These are phyloP conservation scores for Decapterus maruadsi DNA, from an alignment of 2,797 vertebrate species.

Conservation along the genomic window DNA sequence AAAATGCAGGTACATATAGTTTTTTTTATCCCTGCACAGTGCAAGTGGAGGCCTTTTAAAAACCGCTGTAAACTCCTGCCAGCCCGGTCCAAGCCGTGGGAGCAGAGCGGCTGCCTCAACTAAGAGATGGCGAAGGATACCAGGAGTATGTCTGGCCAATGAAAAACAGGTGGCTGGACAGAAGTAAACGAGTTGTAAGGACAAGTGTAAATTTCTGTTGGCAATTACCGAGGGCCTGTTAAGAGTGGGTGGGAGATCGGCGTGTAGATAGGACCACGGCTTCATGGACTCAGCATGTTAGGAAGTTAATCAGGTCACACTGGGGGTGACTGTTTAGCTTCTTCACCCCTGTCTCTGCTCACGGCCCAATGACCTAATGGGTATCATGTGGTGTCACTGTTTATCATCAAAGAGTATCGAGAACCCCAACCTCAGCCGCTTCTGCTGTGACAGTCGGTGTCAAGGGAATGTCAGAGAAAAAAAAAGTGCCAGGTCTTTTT, in stretches of 20 bases:
- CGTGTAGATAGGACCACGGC: slow-evolving; percentile 18
- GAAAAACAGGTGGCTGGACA: slow-evolving; percentile 74
- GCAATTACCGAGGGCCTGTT: slow-evolving; percentile 52
- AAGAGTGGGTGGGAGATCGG: slow-evolving; percentile 32
- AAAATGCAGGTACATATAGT: slow-evolving; percentile 27
- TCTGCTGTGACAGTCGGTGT: slow-evolving; percentile 63
- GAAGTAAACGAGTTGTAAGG: slow-evolving; percentile 64
- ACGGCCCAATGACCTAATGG: slow-evolving; percentile 27
- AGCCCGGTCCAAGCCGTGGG: slow-evolving; percentile 45
- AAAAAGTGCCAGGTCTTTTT: slow-evolving; percentile 49
- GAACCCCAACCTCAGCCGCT: slow-evolving; percentile 22
- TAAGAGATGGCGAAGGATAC: slow-evolving; percentile 66
- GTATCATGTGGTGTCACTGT: slow-evolving; percentile 43
- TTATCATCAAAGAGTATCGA: slow-evolving; percentile 50
- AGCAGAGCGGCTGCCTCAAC: slow-evolving; percentile 54
- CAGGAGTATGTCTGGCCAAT: slow-evolving; percentile 68
- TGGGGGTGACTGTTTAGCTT: slow-evolving; percentile 23
- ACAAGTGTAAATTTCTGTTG: slow-evolving; percentile 69
- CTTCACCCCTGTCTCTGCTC: slow-evolving; percentile 26
- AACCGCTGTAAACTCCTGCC: slow-evolving; percentile 53
- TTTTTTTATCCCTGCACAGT: slow-evolving; percentile 47
- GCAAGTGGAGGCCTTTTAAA: slow-evolving; percentile 52
- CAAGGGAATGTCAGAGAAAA: slow-evolving; percentile 65
- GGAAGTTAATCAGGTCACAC: slow-evolving; percentile 18
- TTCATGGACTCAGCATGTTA: slow-evolving; percentile 11